Percentiles rank a stretch among this genome's conserved stretches.
Conservation (phyloP, 2,888 invertebrate genomes). For the Cryptocheilus praepositus region DNA sequence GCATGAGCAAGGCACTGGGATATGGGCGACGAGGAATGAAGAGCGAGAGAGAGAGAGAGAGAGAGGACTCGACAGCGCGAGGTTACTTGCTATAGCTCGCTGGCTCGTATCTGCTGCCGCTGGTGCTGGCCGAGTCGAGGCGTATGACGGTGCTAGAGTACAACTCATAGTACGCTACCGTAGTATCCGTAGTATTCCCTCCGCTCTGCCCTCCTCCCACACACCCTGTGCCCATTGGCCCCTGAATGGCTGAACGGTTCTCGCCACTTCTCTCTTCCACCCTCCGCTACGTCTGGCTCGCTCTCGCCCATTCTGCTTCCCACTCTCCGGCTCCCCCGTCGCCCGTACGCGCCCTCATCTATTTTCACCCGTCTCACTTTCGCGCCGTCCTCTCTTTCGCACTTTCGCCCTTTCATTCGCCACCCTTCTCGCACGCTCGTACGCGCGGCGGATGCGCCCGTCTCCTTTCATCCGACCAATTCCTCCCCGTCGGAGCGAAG, state of each 20-base stretch:
- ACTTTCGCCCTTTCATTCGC: background rate
- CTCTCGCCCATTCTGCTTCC: slow-evolving; percentile 5
- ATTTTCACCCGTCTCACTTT: background rate
- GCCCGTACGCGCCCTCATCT: background rate
- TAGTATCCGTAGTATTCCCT: slow-evolving; percentile 66
- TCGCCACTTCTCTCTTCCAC: slow-evolving; percentile 31
- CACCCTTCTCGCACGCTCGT: background rate
- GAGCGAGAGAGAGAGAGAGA: slow-evolving; percentile 11
- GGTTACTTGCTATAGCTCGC: slow-evolving; percentile 1
- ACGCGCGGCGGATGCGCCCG: background rate
- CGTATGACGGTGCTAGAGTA: slow-evolving; percentile 60
- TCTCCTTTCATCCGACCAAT: background rate
- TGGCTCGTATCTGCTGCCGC: background rate
- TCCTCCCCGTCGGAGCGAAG: slow-evolving; percentile 6
- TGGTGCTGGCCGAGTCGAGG: slow-evolving; percentile 12
- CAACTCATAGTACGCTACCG: slow-evolving; percentile 69
- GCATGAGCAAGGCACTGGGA: too few relatives aligned
- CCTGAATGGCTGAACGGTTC: slow-evolving; percentile 52
- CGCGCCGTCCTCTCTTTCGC: background rate
- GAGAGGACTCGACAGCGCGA: background rate
- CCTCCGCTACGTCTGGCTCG: background rate
- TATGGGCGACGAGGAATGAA: too few relatives aligned
- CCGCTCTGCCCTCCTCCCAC: slow-evolving; percentile 15
- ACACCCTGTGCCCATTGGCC: slow-evolving; percentile 22
- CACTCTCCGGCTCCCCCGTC: slow-evolving; percentile 10